These are phyloP conservation scores for Sarcophilus harrisii DNA, from an alignment of 2,797 vertebrate genomes.

Conservation along the genomic window DNA sequence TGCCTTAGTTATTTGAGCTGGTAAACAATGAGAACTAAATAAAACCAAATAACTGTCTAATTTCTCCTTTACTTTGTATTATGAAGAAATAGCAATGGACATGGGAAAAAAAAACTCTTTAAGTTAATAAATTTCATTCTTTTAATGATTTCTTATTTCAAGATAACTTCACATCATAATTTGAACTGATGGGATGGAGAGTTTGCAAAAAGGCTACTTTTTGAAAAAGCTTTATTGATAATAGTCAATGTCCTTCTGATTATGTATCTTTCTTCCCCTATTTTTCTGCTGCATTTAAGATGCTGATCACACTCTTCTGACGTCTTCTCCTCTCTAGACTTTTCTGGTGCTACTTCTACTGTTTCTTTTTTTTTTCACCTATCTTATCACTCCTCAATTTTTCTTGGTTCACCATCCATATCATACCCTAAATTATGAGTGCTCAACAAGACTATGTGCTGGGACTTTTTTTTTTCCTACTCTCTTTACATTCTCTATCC, in stretches of 20 bases:
- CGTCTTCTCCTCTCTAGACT: background rate
- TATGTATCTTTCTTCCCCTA: background rate
- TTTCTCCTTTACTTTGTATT: conserved; percentile 17
- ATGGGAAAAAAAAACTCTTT: background rate
- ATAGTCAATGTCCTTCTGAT: background rate
- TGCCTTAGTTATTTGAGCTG: background rate
- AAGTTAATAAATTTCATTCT: background rate
- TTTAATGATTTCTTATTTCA: background rate
- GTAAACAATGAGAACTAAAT: conserved; percentile 5
- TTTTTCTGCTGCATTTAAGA: background rate
- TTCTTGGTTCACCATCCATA: background rate
- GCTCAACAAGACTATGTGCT: background rate
- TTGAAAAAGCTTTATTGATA: background rate
- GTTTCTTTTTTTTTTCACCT: background rate
- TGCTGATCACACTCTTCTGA: background rate
- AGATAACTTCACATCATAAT: background rate
- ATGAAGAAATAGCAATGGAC: background rate
- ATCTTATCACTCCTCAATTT: background rate
- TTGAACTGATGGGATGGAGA: background rate
- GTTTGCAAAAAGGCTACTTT: background rate
- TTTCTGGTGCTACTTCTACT: background rate
- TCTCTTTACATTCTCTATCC: background rate
- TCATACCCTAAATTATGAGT: background rate
- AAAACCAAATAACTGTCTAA: conserved; percentile 7
- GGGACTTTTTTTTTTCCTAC: background rate